phyloP scores from a whole-genome alignment of 2,888 invertebrate genomes.

The Danaus chrysippus region DNA sequence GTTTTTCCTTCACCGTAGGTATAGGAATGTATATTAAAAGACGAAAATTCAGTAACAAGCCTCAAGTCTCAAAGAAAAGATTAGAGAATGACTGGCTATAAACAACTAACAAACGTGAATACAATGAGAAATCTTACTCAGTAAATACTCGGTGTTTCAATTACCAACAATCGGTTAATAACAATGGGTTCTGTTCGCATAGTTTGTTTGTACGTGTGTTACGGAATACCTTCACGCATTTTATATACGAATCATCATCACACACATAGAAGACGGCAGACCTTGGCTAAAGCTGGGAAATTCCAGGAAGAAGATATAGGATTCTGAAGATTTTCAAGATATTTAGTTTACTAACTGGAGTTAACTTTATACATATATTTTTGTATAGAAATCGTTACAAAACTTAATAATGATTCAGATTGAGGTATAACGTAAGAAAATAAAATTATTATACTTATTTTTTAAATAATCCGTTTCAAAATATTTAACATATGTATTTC shows the following conservation, averaged over 20 bases:
- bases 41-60: conserved; percentile 30
- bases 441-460: too few species aligned
- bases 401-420: not conserved
- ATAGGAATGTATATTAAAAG: conserved; percentile 26
- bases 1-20: too few species aligned
- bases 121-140: conserved; percentile 21
- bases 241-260: too few species aligned
- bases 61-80: conserved; percentile 9
- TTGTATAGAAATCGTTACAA: not conserved
- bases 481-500: too few species aligned
- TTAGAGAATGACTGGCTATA: conserved; percentile 14
- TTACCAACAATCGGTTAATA: conserved; percentile 28
- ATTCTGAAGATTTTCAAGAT: too few species aligned
- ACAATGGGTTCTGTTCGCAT: conserved; percentile 33
- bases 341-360: not conserved
- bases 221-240: not conserved
- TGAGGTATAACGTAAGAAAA: not conserved
- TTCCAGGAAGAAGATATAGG: too few species aligned
- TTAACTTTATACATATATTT: not conserved
- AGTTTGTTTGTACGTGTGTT: conserved; percentile 39
- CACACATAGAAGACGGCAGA: too few species aligned
- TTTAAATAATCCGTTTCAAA: too few species aligned
- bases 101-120: not conserved
- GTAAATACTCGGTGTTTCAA: conserved; percentile 19
- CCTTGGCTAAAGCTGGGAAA: too few species aligned